These are phyloP conservation scores for Zelleria hepariella DNA, from an alignment of 2,888 invertebrate species.

Conservation along the genomic window DNA sequence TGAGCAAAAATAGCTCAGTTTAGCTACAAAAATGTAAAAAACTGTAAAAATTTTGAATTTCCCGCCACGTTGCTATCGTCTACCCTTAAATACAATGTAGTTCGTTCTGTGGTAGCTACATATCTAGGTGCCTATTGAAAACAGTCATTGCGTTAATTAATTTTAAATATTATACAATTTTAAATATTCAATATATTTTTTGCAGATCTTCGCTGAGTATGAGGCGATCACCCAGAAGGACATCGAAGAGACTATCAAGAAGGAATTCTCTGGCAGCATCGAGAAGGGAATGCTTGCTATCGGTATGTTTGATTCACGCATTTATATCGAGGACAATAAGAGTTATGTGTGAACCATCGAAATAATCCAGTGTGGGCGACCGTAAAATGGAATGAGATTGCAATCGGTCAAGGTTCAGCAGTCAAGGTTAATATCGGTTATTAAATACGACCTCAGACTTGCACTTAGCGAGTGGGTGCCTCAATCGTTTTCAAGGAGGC, in stretches of 20 bases:
- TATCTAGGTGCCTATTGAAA: no score
- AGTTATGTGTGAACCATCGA: not conserved
- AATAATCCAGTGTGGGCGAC: not conserved
- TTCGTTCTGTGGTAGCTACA: no score
- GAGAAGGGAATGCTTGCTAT: slow-evolving; percentile 90
- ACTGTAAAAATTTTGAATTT: no score
- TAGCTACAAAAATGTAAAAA: no score
- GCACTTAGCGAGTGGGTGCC: not conserved
- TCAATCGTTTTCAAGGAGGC: not conserved
- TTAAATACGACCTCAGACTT: not conserved
- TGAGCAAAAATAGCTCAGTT: no score
- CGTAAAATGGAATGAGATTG: no score
- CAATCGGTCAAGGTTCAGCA: not conserved
- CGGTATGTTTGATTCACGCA: slow-evolving; percentile 67
- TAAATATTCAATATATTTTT: not conserved
- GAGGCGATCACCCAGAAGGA: slow-evolving; percentile 85
- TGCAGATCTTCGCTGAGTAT: slow-evolving; percentile 85
- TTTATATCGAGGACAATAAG: not conserved
- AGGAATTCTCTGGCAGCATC: slow-evolving; percentile 90
- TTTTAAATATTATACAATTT: no score
- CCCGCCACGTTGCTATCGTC: no score
- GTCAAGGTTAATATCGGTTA: not conserved
- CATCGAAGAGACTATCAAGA: slow-evolving; percentile 87
- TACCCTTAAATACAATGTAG: no score
- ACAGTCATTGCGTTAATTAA: no score